Evolutionary conservation across 2,888 invertebrate species (phyloP), one percentile per base, ranked within the genome.

Genomic region (Hemithea aestivaria): DNA sequence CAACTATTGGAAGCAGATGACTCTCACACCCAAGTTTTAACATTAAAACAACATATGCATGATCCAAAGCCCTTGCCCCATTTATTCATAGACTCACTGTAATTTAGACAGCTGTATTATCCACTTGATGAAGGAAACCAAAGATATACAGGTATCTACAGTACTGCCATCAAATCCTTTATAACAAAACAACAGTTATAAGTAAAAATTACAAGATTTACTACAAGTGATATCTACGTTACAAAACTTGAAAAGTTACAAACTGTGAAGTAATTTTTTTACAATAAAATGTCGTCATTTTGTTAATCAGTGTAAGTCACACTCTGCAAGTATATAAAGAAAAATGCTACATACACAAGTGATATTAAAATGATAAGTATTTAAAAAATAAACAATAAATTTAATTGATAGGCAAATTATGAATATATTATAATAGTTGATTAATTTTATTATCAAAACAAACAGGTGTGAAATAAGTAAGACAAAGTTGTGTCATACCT

Each of bases 401-500:
- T 16, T n/a, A n/a, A n/a, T n/a, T n/a, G n/a, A n/a, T n/a, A n/a
- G n/a, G n/a, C n/a, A n/a, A n/a, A n/a, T n/a, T n/a, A n/a, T n/a
- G n/a, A n/a, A n/a, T n/a, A n/a, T n/a, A n/a, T 16, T 16, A 5
- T 5, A 16, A 4, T 16, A 16, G 5, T 31, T 36, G 36, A 41
- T 43, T 46, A 41, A 31, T 40, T 10, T 27, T 32, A 34, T 31
- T 30, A 32, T 45, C 37, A 43, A 42, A 42, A 52, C 45, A 56
- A 53, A 56, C 53, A 49, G 43, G 40, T 48, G 40, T 16, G 45
- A 38, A 44, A 35, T 32, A 48, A 39, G 48, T 45, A 35, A 42
- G 45, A 30, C 40, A 47, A 51, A 56, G 51, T 56, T 56, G 58
- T 56, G 57, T 63, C 78, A 69, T 87, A 87, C 87, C 87, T 85